phyloP scores from a whole-genome alignment of 1,140 invertebrate species.

The Berghia stephanieae region DNA sequence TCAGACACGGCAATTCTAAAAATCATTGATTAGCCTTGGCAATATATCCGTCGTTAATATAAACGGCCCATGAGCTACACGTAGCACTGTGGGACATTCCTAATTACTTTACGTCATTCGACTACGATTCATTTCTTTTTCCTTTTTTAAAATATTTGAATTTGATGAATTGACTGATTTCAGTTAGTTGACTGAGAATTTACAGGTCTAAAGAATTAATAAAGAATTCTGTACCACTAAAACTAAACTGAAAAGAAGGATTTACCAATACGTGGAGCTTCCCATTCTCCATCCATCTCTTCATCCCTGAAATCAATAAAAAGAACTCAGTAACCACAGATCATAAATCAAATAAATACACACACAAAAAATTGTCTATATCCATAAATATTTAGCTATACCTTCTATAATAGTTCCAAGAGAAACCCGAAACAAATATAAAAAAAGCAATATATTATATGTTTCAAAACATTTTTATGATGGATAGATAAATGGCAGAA shows the following conservation, averaged over 20 bases:
- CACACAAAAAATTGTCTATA: not conserved
- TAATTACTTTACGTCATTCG: too few relatives aligned
- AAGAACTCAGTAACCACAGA: not conserved
- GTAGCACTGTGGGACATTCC: too few relatives aligned
- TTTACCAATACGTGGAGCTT: slow-evolving; percentile 83
- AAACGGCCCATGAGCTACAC: too few relatives aligned
- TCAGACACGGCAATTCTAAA: too few relatives aligned
- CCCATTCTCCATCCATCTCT: slow-evolving; percentile 99
- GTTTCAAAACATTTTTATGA: not conserved
- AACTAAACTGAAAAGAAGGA: not conserved
- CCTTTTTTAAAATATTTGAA: too few relatives aligned
- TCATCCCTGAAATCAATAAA: slow-evolving; percentile 76
- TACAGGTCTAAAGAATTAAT: not conserved
- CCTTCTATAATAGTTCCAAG: not conserved
- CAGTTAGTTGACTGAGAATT: not conserved
- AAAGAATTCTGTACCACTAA: not conserved
- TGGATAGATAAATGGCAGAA: not conserved
- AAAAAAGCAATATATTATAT: not conserved
- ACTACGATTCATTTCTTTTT: too few relatives aligned
- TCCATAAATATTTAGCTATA: not conserved
- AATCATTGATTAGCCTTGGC: too few relatives aligned
- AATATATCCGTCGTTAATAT: too few relatives aligned
- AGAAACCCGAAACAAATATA: not conserved
- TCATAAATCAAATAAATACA: not conserved
- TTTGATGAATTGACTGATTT: slow-evolving; percentile 9